Evolutionary conservation across 2,113 vertebrate species (phyloP), one percentile per base, ranked within the genome.

Genomic region (Rhea pennata): DNA sequence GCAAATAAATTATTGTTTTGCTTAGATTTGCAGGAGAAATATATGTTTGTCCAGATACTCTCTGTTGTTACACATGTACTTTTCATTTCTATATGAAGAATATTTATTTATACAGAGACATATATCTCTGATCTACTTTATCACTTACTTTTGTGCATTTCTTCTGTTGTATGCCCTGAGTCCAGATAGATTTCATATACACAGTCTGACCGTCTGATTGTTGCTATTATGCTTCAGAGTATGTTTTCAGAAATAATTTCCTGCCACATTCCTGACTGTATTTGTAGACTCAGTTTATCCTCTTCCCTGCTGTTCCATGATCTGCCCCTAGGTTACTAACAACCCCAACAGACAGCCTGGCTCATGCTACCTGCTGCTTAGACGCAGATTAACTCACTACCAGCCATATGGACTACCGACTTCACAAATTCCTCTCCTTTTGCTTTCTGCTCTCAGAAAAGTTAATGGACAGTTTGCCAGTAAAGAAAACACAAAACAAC

Each of bases 241-340:
- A 96, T 96, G 96, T 97, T 98, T 98, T 97, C 96, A 96, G 72
- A 98, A 98, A 98, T 98, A 98, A 98, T 98, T 98, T 98, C 98
- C 98, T 98, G 98, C 96, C 96, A 95, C 98, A 98, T 98, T 98
- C 98, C 98, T 98, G 95, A 95, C 98, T 98, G 98, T 97, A 98
- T 98, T 98, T 98, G 98, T 97, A 97, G 97, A 70, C 96, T 78
- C 95, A 84, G 96, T 96, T 98, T 97, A 98, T 98, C 98, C 97
- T 84, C 97, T 98, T 96, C 98, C 98, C 98, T 98, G 98, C 98
- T 98, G 98, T 95, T 98, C 96, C 92, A 92, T 98, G 98, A 98
- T 98, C 98, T 98, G 98, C 98, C 98, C 98, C 97, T 98, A 96
- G 98, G 97, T 98, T 98, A 98, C 97, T 92, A 98, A 98, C 98